Evolutionary conservation across 2,797 vertebrate species (phyloP).

Genomic region (Adrianichthys oophorus): DNA sequence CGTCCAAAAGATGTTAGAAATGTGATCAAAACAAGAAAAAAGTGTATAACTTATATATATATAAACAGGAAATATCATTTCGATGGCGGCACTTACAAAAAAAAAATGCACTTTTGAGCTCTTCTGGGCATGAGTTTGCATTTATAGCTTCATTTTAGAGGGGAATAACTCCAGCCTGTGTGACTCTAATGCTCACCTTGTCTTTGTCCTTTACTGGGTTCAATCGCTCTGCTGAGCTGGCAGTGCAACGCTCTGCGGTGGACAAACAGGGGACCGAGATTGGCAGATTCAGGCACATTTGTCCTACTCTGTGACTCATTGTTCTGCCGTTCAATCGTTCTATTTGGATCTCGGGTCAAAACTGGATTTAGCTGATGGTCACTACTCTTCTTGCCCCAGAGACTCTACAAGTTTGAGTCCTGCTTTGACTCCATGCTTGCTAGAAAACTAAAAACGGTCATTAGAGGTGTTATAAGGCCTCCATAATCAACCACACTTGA

Average conservation of each 20-base stretch:
- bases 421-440: slow-evolving; percentile 35
- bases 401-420: slow-evolving; percentile 45
- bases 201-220: slow-evolving; percentile 39
- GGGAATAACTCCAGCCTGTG: slow-evolving; percentile 2
- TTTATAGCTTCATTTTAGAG: slow-evolving; percentile 1
- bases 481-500: too few species aligned
- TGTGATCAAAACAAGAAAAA: too few species aligned
- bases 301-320: slow-evolving; percentile 42
- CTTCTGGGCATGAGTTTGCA: not conserved
- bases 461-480: too few species aligned
- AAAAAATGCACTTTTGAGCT: not conserved
- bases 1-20: too few species aligned
- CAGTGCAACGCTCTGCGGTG: slow-evolving; percentile 29
- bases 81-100: too few species aligned
- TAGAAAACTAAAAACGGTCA: slow-evolving; percentile 14
- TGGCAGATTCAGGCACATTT: slow-evolving; percentile 38
- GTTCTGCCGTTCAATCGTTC: slow-evolving; percentile 50
- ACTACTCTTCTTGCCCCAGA: slow-evolving; percentile 30
- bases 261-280: slow-evolving; percentile 23
- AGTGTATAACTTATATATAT: too few species aligned
- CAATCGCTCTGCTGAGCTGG: slow-evolving; percentile 45
- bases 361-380: slow-evolving; percentile 43
- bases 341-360: slow-evolving; percentile 42
- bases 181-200: slow-evolving; percentile 27
- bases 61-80: too few species aligned